A percentile compares a stretch with the other conserved stretches of the same genome.
Evolutionary conservation across 2,797 vertebrate species (phyloP).

Genomic region (Acipenser oxyrinchus): DNA sequence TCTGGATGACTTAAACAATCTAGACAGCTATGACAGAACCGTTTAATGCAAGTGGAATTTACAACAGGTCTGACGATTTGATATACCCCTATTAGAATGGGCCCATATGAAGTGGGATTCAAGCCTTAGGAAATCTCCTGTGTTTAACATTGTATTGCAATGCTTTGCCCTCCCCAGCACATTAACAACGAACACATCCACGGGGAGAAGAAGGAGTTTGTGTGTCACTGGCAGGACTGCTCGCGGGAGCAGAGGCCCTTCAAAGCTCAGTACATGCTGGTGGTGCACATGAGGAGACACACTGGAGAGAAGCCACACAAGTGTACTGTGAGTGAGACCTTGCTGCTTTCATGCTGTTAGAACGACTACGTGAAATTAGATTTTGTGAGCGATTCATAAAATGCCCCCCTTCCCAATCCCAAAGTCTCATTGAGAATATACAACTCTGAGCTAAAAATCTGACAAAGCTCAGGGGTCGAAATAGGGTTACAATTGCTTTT

Average conservation of each 20-base stretch:
- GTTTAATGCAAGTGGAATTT: too few species aligned
- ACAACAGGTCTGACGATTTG: too few species aligned
- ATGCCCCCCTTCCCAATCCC: too few species aligned
- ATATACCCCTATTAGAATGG: too few species aligned
- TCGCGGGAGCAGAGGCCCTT: slow-evolving; percentile 92
- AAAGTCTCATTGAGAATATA: too few species aligned
- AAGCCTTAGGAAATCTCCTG: neutral
- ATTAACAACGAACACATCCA: slow-evolving; percentile 99
- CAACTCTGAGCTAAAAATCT: too few species aligned
- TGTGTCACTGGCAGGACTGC: slow-evolving; percentile 93
- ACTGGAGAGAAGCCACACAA: slow-evolving; percentile 97
- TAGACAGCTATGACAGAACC: too few species aligned
- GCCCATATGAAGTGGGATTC: neutral
- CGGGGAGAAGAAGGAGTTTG: slow-evolving; percentile 96
- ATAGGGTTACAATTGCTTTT: too few species aligned
- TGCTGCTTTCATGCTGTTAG: neutral
- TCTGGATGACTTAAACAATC: too few species aligned
- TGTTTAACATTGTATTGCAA: neutral
- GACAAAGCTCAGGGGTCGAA: too few species aligned
- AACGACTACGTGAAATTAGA: too few species aligned
- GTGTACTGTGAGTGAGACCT: slow-evolving; percentile 77
- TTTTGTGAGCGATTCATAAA: too few species aligned
- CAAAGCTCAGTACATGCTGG: slow-evolving; percentile 98
- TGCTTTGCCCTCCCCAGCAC: slow-evolving; percentile 60
- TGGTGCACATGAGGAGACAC: slow-evolving; percentile 96